These are phyloP conservation scores for Hephaestus fuliginosus DNA, from an alignment of 2,797 vertebrate species.

Conservation along the genomic window DNA sequence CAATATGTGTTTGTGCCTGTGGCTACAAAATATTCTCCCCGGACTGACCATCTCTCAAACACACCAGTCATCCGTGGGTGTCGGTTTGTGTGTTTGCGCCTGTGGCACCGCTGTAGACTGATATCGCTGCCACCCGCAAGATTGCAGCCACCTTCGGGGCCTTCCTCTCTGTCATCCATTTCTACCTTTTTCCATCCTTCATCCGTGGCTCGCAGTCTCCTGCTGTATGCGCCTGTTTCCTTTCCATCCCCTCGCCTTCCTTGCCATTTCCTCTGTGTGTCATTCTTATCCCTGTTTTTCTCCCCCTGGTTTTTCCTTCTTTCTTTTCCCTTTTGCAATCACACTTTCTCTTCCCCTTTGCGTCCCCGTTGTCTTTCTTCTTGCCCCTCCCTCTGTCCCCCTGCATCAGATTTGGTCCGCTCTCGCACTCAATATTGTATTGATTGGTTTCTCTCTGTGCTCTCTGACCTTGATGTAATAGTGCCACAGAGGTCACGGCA, in stretches of 20 bases:
- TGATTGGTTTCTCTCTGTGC: conserved; percentile 81
- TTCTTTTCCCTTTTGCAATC: conserved; percentile 10
- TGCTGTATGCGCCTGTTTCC: neutral
- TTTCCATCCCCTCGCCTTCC: conserved; percentile 12
- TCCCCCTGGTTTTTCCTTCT: conserved; percentile 1
- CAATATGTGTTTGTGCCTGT: conserved; percentile 57
- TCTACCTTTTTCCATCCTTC: conserved; percentile 46
- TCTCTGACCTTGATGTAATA: conserved; percentile 85
- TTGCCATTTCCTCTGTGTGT: neutral
- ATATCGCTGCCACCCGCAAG: conserved; percentile 62
- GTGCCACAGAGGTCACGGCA: conserved; percentile 75
- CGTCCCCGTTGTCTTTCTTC: conserved; percentile 28
- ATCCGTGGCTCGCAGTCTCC: conserved; percentile 38
- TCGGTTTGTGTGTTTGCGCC: conserved; percentile 57
- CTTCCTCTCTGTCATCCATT: conserved; percentile 43
- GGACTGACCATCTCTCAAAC: conserved; percentile 59
- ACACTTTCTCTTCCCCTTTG: conserved; percentile 33
- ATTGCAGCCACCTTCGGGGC: conserved; percentile 58
- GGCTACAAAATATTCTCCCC: conserved; percentile 55
- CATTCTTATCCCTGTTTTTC: neutral
- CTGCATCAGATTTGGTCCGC: conserved; percentile 52
- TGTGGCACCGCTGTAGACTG: conserved; percentile 56
- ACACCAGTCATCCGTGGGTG: conserved; percentile 27
- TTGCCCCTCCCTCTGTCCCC: conserved; percentile 29
- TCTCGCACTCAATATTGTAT: conserved; percentile 79